These are phyloP conservation scores for Hippoglossus stenolepis DNA, from an alignment of 2,113 vertebrate genomes.

Conservation along the genomic window DNA sequence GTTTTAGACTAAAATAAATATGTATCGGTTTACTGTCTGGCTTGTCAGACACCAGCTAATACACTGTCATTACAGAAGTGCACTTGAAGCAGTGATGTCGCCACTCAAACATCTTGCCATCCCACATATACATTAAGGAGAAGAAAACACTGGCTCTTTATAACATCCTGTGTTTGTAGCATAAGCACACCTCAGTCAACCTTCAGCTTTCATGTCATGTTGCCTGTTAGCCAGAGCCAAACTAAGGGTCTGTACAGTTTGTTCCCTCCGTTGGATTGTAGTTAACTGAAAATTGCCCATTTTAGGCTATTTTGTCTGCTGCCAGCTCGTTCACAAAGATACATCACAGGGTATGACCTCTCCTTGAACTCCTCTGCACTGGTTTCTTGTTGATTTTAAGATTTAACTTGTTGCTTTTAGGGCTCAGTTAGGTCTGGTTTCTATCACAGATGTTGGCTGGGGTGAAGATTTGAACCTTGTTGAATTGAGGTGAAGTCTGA, in stretches of 20 bases:
- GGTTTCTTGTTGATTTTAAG: slow-evolving; percentile 24
- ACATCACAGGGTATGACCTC: neutral
- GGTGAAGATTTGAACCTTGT: neutral
- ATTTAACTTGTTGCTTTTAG: slow-evolving; percentile 21
- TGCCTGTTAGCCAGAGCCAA: neutral
- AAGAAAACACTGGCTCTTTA: neutral
- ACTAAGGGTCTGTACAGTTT: slow-evolving; percentile 14
- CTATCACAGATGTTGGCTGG: neutral
- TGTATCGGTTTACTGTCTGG: neutral
- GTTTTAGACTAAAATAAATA: too few species aligned
- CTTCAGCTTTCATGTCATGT: slow-evolving; percentile 5
- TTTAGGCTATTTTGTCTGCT: slow-evolving; percentile 9
- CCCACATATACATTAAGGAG: neutral
- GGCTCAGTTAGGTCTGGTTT: neutral
- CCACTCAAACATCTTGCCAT: slow-evolving; percentile 16
- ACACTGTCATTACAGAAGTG: slow-evolving; percentile 16
- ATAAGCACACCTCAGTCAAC: neutral
- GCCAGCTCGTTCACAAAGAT: slow-evolving; percentile 1
- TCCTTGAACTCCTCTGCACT: neutral
- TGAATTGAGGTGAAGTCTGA: neutral
- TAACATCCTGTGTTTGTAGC: neutral
- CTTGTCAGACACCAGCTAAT: slow-evolving; percentile 1
- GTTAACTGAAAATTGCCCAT: slow-evolving; percentile 3
- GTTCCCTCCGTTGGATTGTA: slow-evolving; percentile 2
- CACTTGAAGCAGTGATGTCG: slow-evolving; percentile 16